Evolutionary conservation across 2,113 vertebrate species (phyloP).

Genomic region (Trogon surrucura): DNA sequence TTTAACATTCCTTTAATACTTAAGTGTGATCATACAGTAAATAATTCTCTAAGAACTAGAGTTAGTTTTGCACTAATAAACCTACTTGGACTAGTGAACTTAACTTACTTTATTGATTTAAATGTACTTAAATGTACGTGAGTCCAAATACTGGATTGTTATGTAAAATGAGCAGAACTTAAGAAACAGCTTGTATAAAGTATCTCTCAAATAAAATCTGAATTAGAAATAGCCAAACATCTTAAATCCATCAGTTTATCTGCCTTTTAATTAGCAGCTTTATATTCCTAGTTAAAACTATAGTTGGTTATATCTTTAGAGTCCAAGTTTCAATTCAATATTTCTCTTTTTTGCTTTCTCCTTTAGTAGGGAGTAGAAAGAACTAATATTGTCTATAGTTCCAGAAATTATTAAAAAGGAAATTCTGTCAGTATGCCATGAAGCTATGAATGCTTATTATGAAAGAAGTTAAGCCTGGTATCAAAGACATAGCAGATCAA

Average conservation of each 20-base stretch:
- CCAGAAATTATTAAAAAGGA: not conserved
- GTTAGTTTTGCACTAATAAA: not conserved
- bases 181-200: not conserved
- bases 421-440: not conserved
- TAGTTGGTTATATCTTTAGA: not conserved
- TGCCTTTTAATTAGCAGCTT: not conserved
- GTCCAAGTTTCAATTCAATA: not conserved
- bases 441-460: not conserved
- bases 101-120: not conserved
- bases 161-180: not conserved
- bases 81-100: not conserved
- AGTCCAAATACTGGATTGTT: not conserved
- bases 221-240: not conserved
- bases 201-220: not conserved
- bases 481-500: not conserved
- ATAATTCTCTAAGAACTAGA: not conserved
- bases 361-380: not conserved
- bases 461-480: not conserved
- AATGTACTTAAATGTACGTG: not conserved
- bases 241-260: not conserved
- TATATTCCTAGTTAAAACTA: not conserved
- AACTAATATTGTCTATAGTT: not conserved
- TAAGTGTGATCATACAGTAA: not conserved
- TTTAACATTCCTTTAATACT: not conserved
- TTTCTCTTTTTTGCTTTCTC: not conserved